Conservation (phyloP, 2,888 invertebrate species). For the Drosophila borealis region DNA sequence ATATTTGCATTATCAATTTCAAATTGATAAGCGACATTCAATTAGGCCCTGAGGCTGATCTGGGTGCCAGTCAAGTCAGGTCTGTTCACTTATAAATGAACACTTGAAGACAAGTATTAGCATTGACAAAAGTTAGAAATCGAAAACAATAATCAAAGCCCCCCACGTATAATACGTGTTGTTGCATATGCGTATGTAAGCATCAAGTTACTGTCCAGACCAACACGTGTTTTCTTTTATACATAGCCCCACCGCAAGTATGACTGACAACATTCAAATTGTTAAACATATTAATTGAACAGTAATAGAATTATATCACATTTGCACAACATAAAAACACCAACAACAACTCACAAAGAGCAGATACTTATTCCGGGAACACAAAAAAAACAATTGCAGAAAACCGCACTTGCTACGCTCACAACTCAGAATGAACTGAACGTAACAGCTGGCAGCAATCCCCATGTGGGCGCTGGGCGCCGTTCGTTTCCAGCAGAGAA, state of each 20-base stretch:
- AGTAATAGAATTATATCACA: slow-evolving; percentile 29
- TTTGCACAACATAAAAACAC: neutral
- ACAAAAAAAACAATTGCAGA: neutral
- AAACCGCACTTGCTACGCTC: slow-evolving; percentile 9
- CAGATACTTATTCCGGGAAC: slow-evolving; percentile 11
- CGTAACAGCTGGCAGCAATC: slow-evolving; percentile 8
- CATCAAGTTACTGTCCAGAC: neutral
- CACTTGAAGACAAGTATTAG: neutral
- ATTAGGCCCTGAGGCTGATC: neutral
- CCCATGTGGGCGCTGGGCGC: neutral
- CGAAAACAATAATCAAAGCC: neutral
- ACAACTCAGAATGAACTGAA: slow-evolving; percentile 27
- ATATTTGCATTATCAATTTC: slow-evolving; percentile 28
- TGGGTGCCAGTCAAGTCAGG: neutral
- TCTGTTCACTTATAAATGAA: slow-evolving; percentile 1
- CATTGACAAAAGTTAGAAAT: slow-evolving; percentile 13
- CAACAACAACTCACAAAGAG: slow-evolving; percentile 34
- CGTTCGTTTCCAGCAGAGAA: slow-evolving; percentile 23
- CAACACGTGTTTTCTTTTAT: slow-evolving; percentile 12
- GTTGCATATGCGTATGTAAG: neutral
- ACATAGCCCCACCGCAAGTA: slow-evolving; percentile 14
- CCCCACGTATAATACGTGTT: neutral
- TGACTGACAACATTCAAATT: neutral
- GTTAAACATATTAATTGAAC: slow-evolving; percentile 6
- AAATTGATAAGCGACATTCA: slow-evolving; percentile 28